Base-by-base conservation (phyloP, 2,888 invertebrate genomes). In the Agriotes lineatus region DNA sequence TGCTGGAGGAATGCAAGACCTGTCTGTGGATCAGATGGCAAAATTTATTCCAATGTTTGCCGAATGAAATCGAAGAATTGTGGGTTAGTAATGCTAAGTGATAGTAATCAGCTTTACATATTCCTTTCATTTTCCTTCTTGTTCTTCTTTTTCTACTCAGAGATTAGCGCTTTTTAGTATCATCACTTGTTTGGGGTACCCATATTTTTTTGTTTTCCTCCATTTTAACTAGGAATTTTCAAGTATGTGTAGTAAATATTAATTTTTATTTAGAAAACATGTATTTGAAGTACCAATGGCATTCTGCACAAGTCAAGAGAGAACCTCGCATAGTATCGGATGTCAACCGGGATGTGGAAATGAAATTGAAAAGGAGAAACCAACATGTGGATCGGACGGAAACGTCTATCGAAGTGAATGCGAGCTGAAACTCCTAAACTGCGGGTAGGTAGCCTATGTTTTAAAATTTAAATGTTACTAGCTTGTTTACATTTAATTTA, bases 221-320 rank as follows among this genome's bases (percentile, higher is more conserved):
- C n/a, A n/a, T n/a, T n/a, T n/a, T n/a, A n/a, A n/a, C n/a, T n/a
- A n/a, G n/a, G n/a, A n/a, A n/a, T n/a, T n/a, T n/a, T n/a, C 30
- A 30, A 30, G 9, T 9, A 30, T 6, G 30, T 9, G 30, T 30
- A 30, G 30, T 30, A 30, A 30, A 37, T 12, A 6, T 30, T 6
- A 30, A 9, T 37, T 42, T 16, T 59, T 59, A 86, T 86, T 25
- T 85, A 94, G 94, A 42, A 95, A 95, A 82, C 96, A 96, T 83
- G 94, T 96, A 7, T 96, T 95, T 82, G 96, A 96, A 85, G 95
- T 96, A 10, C 96, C 96, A 0, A 93, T 96, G 89, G 93, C 95
- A 9, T 95, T 92, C 85, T 96, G 96, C 82, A 90, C 93, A 70
- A 90, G 93, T 0, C 85, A 87, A 79, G 94, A 95, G 80, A 85